Evolutionary conservation across 2,113 vertebrate species (phyloP).

Genomic region (Puntigrus tetrazona): DNA sequence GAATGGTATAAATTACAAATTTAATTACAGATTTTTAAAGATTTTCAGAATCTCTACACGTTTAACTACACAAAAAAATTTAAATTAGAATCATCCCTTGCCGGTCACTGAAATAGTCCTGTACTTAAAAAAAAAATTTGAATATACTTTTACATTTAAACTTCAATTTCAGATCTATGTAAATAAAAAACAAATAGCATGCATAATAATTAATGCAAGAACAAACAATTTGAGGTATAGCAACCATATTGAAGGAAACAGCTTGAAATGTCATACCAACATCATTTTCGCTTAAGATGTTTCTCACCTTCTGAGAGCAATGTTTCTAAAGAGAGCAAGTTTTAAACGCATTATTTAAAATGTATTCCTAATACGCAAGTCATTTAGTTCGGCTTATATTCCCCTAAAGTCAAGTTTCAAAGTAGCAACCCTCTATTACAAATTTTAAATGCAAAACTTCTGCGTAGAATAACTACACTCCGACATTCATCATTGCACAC

Average conservation of each 20-base stretch:
- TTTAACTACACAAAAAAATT: no score
- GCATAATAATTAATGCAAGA: neutral
- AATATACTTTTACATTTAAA: neutral
- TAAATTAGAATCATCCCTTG: neutral
- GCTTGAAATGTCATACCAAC: neutral
- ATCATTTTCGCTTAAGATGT: neutral
- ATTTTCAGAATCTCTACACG: no score
- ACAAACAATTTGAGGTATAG: neutral
- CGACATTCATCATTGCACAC: neutral
- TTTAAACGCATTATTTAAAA: neutral
- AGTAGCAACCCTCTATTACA: neutral
- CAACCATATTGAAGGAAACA: neutral
- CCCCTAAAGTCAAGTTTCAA: neutral
- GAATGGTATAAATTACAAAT: neutral
- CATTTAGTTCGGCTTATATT: neutral
- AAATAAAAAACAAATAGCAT: neutral
- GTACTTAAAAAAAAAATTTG: neutral
- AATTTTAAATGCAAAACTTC: constrained; percentile 19
- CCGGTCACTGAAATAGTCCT: neutral
- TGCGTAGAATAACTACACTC: neutral
- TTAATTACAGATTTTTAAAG: neutral
- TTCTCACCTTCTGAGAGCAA: neutral
- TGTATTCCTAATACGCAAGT: neutral
- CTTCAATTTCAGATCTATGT: neutral
- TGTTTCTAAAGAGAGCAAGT: neutral